Base-by-base conservation (phyloP, 2,888 invertebrate genomes). In the Melieria picta region DNA sequence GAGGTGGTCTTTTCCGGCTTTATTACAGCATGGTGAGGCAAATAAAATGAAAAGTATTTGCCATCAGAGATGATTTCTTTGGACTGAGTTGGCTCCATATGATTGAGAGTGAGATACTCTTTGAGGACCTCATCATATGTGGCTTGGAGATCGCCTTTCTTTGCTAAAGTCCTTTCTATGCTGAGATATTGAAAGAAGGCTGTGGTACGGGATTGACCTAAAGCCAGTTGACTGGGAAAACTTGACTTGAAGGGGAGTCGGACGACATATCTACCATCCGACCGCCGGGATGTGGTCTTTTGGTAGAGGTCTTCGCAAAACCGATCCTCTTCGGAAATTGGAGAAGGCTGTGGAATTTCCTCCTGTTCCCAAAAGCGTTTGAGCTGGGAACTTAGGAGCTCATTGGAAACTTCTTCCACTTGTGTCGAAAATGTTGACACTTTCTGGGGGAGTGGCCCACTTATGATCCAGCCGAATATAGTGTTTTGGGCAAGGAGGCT, bases 21-120 rank as follows among this genome's bases (percentile, higher is more conserved):
- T 6, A 76, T 60, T 5, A 77, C 72, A 1, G 73, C 75, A 46
- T 77, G 74, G 55, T 77, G 76, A 1, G 77, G 75, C 16, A 71
- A 42, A 13, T 74, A 48, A 58, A 60, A 55, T n/a, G 62, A 55
- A 47, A 65, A 48, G 47, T 45, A 69, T 42, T 69, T 72, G 1
- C 47, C 57, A 7, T 69, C 11, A 10, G 48, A 0, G 16, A 16
- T 16, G 16, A 16, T 16, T 16, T 16, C 16, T 16, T 16, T 16
- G 16, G 16, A 16, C 16, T n/a, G 9, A 6, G 47, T 55, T 55
- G 56, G 13, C 11, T 72, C 69, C 71, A 72, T 70, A 42, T 72
- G 74, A 10, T 63, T n/a, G 5, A 74, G 56, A 2, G 64, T 42
- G 6, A 70, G 9, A 10, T 74, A 72, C 16, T 16, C 16, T 16